Evolutionary conservation across 2,113 vertebrate species (phyloP).

Genomic region (Mionectes macconnelli): DNA sequence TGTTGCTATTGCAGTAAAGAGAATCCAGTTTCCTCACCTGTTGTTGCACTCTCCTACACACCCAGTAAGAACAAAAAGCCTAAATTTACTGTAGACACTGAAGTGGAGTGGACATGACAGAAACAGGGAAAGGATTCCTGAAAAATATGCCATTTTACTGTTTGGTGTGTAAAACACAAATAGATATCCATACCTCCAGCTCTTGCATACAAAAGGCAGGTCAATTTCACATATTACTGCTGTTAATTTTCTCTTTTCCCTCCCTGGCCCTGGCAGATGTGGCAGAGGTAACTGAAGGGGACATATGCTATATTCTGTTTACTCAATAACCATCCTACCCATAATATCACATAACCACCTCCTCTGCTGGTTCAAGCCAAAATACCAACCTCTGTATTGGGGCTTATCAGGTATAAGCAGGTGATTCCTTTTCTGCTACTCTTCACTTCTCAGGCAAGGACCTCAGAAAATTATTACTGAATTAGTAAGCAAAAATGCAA

Average conservation of each 20-base stretch:
- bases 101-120: neutral
- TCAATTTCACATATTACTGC: neutral
- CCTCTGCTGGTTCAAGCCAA: neutral
- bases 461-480: neutral
- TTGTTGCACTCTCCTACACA: neutral
- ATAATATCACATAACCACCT: neutral
- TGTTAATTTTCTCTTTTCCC: neutral
- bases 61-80: neutral
- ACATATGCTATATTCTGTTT: neutral
- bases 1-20: neutral
- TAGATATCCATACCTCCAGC: neutral
- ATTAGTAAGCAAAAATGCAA: neutral
- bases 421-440: neutral
- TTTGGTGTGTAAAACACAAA: neutral
- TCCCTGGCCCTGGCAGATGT: neutral
- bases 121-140: neutral
- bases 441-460: neutral
- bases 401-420: neutral
- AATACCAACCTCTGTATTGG: neutral
- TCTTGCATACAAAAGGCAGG: neutral
- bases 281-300: neutral
- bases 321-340: neutral
- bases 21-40: neutral
- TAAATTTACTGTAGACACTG: neutral
- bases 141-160: fast-evolving